A percentile compares a stretch with the other conserved stretches of the same genome.
These are phyloP conservation scores for Chalcis sispes DNA, from an alignment of 2,888 invertebrate species.

Conservation along the genomic window DNA sequence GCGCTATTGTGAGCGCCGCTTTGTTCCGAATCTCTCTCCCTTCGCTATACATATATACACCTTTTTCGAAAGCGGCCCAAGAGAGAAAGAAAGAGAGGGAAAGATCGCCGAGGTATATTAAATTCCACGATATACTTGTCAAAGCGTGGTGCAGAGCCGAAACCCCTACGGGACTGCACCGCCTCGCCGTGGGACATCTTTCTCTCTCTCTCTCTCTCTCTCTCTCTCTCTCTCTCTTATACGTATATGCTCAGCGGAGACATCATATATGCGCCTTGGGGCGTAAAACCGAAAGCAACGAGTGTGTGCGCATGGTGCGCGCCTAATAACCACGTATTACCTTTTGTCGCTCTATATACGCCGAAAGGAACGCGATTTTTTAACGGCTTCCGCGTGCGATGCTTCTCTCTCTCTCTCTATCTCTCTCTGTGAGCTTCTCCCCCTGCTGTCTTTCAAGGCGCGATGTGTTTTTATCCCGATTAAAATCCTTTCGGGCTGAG, in stretches of 20 bases:
- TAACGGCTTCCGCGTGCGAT: conserved; percentile 12
- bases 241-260: no score
- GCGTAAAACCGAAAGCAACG: conserved; percentile 64
- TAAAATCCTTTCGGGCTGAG: no score
- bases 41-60: not conserved
- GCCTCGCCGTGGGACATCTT: conserved; percentile 65
- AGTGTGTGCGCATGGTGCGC: conserved; percentile 28
- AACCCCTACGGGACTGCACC: conserved; percentile 65
- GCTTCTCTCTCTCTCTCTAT: not conserved
- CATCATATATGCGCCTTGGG: conserved; percentile 66
- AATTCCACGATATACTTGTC: conserved; percentile 73
- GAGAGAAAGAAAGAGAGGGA: conserved; percentile 14
- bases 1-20: conserved; percentile 30
- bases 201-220: no score
- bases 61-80: not conserved
- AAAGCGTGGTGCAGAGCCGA: conserved; percentile 64
- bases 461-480: no score
- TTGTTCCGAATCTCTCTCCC: not conserved
- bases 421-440: no score
- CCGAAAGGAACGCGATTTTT: conserved; percentile 8
- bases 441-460: no score
- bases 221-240: no score
- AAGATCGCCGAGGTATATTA: conserved; percentile 64
- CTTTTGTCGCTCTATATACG: conserved; percentile 71
- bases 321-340: conserved; percentile 72